phyloP scores from a whole-genome alignment of 2,797 vertebrate species.

The Gadopsis bispinosus region DNA sequence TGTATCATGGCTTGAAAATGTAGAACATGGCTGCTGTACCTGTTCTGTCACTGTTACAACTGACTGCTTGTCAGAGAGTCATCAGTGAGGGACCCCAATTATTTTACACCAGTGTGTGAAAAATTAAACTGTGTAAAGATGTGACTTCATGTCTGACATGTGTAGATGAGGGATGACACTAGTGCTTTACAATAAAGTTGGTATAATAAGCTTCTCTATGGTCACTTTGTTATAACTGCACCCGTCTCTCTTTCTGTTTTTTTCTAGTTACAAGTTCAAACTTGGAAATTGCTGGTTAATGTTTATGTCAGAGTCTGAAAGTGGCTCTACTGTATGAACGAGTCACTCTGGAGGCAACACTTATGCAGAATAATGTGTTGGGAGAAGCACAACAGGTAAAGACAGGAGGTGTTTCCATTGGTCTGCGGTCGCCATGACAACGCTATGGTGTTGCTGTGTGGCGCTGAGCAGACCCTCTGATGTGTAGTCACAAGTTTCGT shows the following conservation, averaged over 20 bases:
- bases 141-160: slow-evolving; percentile 34
- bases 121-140: slow-evolving; percentile 30
- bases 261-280: slow-evolving; percentile 48
- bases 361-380: slow-evolving; percentile 51
- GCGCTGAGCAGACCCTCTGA: slow-evolving; percentile 65
- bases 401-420: slow-evolving; percentile 64
- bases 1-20: slow-evolving; percentile 29
- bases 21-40: slow-evolving; percentile 34
- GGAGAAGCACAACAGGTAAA: slow-evolving; percentile 53
- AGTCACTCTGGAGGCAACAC: slow-evolving; percentile 53
- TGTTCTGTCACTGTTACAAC: slow-evolving; percentile 30
- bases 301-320: slow-evolving; percentile 52
- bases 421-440: slow-evolving; percentile 48
- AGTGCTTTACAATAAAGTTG: neutral
- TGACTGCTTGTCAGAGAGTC: slow-evolving; percentile 29
- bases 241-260: slow-evolving; percentile 41
- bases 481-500: slow-evolving; percentile 49
- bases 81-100: slow-evolving; percentile 8
- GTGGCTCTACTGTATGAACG: slow-evolving; percentile 27
- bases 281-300: slow-evolving; percentile 59
- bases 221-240: slow-evolving; percentile 27
- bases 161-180: slow-evolving; percentile 34
- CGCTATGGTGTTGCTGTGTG: slow-evolving; percentile 47
- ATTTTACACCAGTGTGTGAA: slow-evolving; percentile 35
- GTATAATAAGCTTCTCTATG: slow-evolving; percentile 16